Conservation (phyloP, 2,113 vertebrate genomes). For the Stegastes partitus region DNA sequence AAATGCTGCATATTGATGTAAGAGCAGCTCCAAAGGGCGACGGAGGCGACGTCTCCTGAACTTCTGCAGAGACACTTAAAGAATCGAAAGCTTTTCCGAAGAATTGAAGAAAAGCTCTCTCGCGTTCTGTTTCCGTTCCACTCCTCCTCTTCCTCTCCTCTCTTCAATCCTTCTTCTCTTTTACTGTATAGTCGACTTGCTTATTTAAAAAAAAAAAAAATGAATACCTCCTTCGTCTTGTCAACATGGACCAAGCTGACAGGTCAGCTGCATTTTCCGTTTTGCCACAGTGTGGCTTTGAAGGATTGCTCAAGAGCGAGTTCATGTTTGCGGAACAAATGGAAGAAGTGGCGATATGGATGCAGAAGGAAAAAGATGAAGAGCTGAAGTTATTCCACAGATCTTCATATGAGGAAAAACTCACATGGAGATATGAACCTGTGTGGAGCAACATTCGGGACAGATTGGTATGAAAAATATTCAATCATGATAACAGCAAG, state of each 20-base stretch:
- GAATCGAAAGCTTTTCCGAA: background rate
- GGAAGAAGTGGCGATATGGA: background rate
- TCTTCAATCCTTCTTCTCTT: constrained; percentile 2
- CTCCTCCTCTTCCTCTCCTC: constrained; percentile 22
- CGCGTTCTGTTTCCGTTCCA: background rate
- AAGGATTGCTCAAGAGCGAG: constrained; percentile 41
- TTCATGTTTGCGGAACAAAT: constrained; percentile 16
- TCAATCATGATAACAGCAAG: background rate
- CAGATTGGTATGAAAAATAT: background rate
- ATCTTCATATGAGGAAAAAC: background rate
- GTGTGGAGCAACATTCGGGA: background rate
- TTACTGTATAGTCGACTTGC: constrained; percentile 35
- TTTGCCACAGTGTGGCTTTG: constrained; percentile 73
- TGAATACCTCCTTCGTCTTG: constrained; percentile 48
- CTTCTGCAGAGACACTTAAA: constrained; percentile 41
- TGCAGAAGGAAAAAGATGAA: background rate
- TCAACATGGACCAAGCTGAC: constrained; percentile 61
- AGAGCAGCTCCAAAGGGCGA: background rate
- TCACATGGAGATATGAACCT: background rate
- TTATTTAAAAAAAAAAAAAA: constrained; percentile 3
- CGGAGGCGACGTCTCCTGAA: constrained; percentile 5
- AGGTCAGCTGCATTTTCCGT: constrained; percentile 51
- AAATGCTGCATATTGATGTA: background rate
- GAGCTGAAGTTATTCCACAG: background rate
- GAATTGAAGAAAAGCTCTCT: background rate